Base-by-base conservation (phyloP, 2,888 invertebrate genomes). In the Limnephilus lunatus region DNA sequence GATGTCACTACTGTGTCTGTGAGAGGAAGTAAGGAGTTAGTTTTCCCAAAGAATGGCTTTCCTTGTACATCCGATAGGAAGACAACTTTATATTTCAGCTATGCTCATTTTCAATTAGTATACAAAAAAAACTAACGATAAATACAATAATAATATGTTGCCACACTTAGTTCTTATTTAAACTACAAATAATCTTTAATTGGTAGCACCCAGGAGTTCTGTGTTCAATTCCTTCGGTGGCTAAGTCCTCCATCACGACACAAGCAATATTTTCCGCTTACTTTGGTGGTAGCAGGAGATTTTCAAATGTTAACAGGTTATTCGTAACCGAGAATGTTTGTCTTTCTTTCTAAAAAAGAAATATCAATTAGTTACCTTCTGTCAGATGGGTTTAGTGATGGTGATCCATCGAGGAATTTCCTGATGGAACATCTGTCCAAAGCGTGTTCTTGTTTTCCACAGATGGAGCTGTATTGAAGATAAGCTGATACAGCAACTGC, bases 401-500 rank as follows among this genome's bases (percentile, higher is more conserved):
- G 96, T 93, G 97, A 97, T 95, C 98, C 97, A 94, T 99, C 98
- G 94, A 98, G 97, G 95, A 98, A 99, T 94, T 98, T 97, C 94
- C 98, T 97, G 99, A 99, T 99, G 88, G 99, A 98, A 95, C 98
- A 99, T 94, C 98, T 97, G 96, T 99, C 99, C 94, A 99, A 96
- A 15, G 98, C 98, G 95, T 98, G 97, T 95, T 98, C 98, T 4
- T 97, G 97, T 86, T 96, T 97, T n/a, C 98, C 98, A 95, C 99
- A 99, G 94, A 99, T 99, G 94, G 98, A 98, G 94, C 98, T 98
- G 96, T 99, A 99, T 96, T 99, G 98, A 98, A 99, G 98, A 96
- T 98, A 99, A 25, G 99, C 98, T 35, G 98, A 98, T 93, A 99
- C 98, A 94, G 99, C 97, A 90, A 98, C 98, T 86, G 98, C 99